Evolutionary conservation across 2,113 vertebrate genomes (phyloP).

Genomic region (Pterocles burchelli): DNA sequence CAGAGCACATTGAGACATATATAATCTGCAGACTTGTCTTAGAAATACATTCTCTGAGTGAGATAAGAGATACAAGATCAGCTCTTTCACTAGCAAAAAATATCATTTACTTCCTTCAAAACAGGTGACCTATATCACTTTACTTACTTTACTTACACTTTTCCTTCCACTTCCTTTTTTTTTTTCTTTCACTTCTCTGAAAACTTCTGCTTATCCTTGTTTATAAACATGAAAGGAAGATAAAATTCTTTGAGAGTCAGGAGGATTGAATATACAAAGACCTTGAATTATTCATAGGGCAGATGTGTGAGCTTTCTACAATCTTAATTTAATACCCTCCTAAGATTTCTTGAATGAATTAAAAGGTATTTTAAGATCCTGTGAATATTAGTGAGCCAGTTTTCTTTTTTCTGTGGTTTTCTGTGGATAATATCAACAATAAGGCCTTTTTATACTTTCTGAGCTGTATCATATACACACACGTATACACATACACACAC

Average conservation of each 20-base stretch:
- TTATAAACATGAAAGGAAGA: background rate
- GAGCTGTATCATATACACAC: background rate
- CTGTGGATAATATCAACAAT: background rate
- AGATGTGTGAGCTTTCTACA: background rate
- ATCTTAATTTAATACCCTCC: background rate
- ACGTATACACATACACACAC: background rate
- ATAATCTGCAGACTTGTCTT: background rate
- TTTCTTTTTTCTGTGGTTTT: background rate
- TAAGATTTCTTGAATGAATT: background rate
- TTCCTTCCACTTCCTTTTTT: background rate
- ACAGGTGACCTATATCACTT: background rate
- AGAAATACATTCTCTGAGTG: background rate
- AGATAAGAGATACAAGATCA: background rate
- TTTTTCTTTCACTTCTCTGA: background rate
- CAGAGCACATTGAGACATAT: background rate
- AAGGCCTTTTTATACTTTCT: background rate
- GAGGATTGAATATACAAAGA: background rate
- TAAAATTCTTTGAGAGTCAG: background rate
- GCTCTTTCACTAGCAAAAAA: background rate
- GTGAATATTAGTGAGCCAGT: background rate
- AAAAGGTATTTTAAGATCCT: background rate
- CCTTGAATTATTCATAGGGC: background rate
- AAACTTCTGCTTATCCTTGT: background rate
- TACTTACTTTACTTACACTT: background rate
- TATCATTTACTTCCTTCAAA: background rate